Conservation (phyloP, 2,113 vertebrate species). For the Pangasianodon hypophthalmus region DNA sequence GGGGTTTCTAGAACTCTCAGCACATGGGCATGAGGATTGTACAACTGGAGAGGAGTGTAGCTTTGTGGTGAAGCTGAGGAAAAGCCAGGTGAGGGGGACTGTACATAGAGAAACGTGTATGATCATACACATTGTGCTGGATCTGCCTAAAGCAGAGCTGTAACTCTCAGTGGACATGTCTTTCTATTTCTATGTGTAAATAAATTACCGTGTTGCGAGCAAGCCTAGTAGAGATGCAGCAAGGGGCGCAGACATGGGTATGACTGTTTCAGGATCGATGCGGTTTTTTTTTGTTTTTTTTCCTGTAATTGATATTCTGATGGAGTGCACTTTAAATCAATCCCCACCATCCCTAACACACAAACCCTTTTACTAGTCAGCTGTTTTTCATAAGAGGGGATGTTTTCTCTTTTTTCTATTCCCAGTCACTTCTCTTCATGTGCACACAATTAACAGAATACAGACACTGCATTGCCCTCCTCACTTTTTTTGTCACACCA, state of each 20-base stretch:
- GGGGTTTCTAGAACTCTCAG: background rate
- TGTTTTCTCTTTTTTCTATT: background rate
- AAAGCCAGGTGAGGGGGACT: constrained; percentile 40
- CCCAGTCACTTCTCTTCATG: background rate
- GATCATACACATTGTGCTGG: constrained; percentile 55
- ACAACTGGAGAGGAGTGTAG: constrained; percentile 24
- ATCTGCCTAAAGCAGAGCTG: constrained; percentile 55
- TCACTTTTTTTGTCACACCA: constrained; percentile 1
- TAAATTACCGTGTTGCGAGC: constrained; percentile 64
- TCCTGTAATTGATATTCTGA: constrained; percentile 59
- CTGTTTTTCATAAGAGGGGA: background rate
- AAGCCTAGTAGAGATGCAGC: constrained; percentile 64
- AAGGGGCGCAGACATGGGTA: constrained; percentile 63
- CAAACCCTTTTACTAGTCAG: constrained; percentile 11
- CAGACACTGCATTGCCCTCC: constrained; percentile 22
- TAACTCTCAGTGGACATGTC: constrained; percentile 61
- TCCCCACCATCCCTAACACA: constrained; percentile 25
- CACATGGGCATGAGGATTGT: constrained; percentile 17
- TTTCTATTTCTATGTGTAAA: constrained; percentile 60
- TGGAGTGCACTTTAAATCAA: constrained; percentile 74
- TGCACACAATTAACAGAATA: constrained; percentile 16
- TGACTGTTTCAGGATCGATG: constrained; percentile 67
- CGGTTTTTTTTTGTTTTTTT: constrained; percentile 5
- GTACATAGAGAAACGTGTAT: constrained; percentile 57
- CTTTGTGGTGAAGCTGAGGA: constrained; percentile 16